A percentile compares a stretch with the other conserved stretches of the same genome.
These are phyloP conservation scores for Sparus aurata DNA, from an alignment of 2,797 vertebrate genomes.

Conservation along the genomic window DNA sequence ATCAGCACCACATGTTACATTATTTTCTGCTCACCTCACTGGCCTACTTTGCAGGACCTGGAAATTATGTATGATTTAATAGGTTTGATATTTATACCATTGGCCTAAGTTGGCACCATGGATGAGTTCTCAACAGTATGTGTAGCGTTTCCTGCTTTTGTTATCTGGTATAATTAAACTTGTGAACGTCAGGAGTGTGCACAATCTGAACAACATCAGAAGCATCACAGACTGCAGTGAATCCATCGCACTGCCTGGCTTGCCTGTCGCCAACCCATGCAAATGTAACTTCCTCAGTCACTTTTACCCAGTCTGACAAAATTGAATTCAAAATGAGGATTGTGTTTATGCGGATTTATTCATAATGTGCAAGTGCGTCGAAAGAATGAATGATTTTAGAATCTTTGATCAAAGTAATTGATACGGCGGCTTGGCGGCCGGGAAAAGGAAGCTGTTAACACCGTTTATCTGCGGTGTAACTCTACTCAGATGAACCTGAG, in stretches of 20 bases:
- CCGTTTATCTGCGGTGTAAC: conserved; percentile 84
- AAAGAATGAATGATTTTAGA: conserved; percentile 74
- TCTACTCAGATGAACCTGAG: conserved; percentile 81
- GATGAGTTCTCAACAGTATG: too few relatives aligned
- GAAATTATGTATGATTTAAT: not conserved
- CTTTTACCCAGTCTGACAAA: conserved; percentile 21
- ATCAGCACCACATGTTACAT: not conserved
- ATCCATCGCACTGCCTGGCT: not conserved
- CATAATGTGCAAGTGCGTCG: conserved; percentile 47
- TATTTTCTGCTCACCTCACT: not conserved
- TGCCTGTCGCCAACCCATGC: not conserved
- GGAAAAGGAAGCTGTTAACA: conserved; percentile 91
- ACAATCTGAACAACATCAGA: not conserved
- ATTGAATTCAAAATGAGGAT: conserved; percentile 35
- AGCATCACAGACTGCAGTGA: conserved; percentile 4
- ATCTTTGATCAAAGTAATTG: conserved; percentile 88
- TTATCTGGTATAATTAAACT: not conserved
- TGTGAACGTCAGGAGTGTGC: not conserved
- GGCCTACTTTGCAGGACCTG: not conserved
- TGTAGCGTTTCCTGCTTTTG: not conserved
- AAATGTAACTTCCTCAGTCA: not conserved
- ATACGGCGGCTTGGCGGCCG: conserved; percentile 84
- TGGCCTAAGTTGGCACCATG: not conserved
- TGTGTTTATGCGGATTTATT: conserved; percentile 61
- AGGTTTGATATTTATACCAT: not conserved